Evolutionary conservation across 2,113 vertebrate genomes (phyloP).

Genomic region (Leuciscus idus): DNA sequence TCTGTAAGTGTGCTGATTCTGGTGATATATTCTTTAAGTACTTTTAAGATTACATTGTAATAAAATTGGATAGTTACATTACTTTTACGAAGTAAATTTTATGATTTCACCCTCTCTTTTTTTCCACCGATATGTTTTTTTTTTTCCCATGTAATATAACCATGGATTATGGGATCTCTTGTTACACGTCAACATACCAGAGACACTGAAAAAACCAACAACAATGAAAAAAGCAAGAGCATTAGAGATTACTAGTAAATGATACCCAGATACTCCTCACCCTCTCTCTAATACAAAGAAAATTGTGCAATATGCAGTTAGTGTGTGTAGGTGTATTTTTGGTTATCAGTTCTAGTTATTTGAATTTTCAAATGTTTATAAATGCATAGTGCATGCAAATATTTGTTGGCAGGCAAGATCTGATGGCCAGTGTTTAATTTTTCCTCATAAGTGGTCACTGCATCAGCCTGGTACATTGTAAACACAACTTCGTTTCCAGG

Average conservation of each 20-base stretch:
- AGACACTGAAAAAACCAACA: too few species aligned
- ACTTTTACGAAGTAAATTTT: background rate
- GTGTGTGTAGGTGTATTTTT: background rate
- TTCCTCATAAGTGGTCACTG: background rate
- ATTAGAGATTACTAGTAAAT: background rate
- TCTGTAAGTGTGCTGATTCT: background rate
- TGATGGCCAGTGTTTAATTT: background rate
- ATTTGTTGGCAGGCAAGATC: background rate
- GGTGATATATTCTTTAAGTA: background rate
- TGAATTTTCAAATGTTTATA: background rate
- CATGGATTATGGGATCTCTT: too few species aligned
- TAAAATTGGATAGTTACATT: background rate
- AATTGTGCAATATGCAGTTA: background rate
- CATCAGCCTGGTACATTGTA: background rate
- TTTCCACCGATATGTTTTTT: too few species aligned
- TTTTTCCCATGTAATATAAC: too few species aligned
- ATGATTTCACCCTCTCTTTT: background rate
- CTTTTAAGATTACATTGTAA: background rate
- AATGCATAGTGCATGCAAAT: background rate
- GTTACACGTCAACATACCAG: too few species aligned
- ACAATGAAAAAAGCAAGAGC: too few species aligned
- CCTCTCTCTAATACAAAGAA: background rate
- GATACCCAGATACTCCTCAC: background rate
- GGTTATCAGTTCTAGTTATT: background rate
- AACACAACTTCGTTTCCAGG: background rate